Conservation (phyloP, 2,113 vertebrate genomes). For the Holacanthus passer region DNA sequence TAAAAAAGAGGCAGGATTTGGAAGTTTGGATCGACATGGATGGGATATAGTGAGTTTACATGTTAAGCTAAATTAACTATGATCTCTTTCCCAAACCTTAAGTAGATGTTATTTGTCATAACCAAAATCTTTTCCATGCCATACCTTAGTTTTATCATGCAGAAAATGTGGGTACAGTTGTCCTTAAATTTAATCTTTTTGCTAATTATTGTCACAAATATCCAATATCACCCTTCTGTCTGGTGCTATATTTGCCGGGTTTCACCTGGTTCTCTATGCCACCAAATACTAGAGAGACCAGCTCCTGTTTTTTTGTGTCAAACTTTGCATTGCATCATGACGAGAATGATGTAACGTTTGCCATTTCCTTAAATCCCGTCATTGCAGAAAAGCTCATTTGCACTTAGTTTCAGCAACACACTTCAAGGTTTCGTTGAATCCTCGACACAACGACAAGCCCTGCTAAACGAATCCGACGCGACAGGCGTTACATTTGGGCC, state of each 20-base stretch:
- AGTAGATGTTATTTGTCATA: too few relatives aligned
- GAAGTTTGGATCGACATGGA: too few relatives aligned
- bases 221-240: too few relatives aligned
- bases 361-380: background rate
- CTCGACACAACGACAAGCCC: background rate
- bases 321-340: background rate
- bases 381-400: background rate
- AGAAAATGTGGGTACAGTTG: background rate
- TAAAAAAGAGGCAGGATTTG: too few relatives aligned
- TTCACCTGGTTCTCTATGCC: background rate
- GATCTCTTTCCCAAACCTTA: background rate
- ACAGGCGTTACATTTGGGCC: background rate
- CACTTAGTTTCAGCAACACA: background rate
- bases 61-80: background rate
- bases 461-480: background rate
- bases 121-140: background rate
- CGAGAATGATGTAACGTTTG: background rate
- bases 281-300: background rate
- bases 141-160: background rate
- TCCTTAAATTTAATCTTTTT: too few relatives aligned
- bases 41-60: too few relatives aligned
- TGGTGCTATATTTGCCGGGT: background rate
- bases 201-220: too few relatives aligned
- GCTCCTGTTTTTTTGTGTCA: background rate
- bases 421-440: background rate